These are phyloP conservation scores for Macaca mulatta DNA, from an alignment of 2,113 vertebrate genomes.

Conservation along the genomic window DNA sequence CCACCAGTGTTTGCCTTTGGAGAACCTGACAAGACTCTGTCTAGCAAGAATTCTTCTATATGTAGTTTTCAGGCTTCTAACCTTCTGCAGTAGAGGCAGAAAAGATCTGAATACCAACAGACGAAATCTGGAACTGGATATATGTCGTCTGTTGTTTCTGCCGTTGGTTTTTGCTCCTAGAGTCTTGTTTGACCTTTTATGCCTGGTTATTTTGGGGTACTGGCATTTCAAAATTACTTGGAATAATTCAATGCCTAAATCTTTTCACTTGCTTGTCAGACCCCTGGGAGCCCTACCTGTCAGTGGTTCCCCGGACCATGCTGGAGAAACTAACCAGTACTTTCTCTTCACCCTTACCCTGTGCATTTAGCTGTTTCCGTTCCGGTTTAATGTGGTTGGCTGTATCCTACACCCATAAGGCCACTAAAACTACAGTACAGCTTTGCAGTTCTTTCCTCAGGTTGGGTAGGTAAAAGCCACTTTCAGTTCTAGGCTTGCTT, in stretches of 20 bases:
- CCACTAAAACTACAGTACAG: background rate
- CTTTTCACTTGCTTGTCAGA: conserved; percentile 45
- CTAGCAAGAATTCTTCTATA: background rate
- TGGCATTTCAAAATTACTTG: conserved; percentile 32
- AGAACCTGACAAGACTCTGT: background rate
- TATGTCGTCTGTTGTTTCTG: conserved; percentile 55
- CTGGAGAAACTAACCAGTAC: background rate
- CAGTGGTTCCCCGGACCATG: background rate
- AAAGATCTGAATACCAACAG: background rate
- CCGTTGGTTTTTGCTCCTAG: conserved; percentile 50
- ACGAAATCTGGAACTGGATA: conserved; percentile 28
- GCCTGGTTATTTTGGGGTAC: conserved; percentile 49
- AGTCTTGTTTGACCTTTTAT: conserved; percentile 59
- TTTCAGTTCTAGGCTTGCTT: background rate
- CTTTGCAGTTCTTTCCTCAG: background rate
- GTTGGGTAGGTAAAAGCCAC: background rate
- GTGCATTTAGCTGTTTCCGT: background rate
- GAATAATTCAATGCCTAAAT: background rate
- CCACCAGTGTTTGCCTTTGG: background rate
- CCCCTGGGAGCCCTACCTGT: background rate
- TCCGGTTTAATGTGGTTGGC: background rate
- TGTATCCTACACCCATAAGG: background rate
- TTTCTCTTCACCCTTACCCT: background rate
- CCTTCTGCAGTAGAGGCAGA: background rate
- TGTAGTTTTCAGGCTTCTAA: background rate